Percentiles rank a stretch among this genome's conserved stretches.
phyloP scores from a whole-genome alignment of 1,140 invertebrate genomes.

The Physella acuta region DNA sequence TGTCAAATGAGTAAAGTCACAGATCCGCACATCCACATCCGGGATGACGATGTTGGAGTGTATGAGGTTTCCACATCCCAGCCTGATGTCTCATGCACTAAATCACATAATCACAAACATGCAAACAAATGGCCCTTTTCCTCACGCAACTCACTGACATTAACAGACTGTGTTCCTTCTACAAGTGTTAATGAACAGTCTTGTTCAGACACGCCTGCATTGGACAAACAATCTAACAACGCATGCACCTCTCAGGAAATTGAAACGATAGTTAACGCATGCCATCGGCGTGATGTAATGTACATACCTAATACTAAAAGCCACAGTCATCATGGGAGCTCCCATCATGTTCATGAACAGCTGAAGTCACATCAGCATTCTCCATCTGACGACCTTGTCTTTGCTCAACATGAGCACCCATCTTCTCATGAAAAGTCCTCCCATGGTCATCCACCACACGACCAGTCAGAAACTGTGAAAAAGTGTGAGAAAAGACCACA shows the following conservation, averaged over 20 bases:
- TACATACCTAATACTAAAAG: not conserved
- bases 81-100: not conserved
- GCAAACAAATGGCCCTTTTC: not conserved
- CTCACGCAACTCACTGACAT: not conserved
- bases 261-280: conserved; percentile 7
- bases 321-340: not conserved
- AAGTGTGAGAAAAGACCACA: not conserved
- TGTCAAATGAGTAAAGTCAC: not conserved
- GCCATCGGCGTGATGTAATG: conserved; percentile 8
- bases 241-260: not conserved
- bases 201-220: not conserved
- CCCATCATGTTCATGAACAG: not conserved
- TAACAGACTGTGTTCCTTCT: not conserved
- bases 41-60: not conserved
- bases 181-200: not conserved
- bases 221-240: not conserved
- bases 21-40: not conserved
- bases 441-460: not conserved
- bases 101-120: conserved; percentile 7
- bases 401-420: not conserved
- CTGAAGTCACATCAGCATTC: not conserved
- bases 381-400: not conserved
- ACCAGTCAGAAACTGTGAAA: not conserved
- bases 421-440: not conserved
- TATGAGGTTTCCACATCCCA: not conserved